Evolutionary conservation across 37 sponge, comb jelly and placozoan species (phyloP), one percentile per base, ranked within the genome.

Genomic region (Axinella damicornis): DNA sequence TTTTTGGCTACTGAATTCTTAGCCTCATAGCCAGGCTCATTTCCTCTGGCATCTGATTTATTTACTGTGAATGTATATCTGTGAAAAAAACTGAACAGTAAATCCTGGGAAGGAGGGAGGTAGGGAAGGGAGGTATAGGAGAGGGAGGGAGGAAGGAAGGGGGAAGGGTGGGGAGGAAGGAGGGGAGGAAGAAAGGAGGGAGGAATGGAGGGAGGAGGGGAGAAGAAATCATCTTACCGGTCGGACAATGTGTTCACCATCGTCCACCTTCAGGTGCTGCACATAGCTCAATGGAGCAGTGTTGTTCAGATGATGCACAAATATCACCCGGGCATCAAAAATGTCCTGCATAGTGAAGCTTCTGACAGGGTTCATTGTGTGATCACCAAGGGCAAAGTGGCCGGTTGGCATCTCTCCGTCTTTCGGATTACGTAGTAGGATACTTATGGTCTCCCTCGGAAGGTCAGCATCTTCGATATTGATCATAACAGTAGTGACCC

Each of bases 381-480:
- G 38, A 38, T 69, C 20, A 16, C 72, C 15, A 15, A 77, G 39
- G 38, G 61, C 78, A 78, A 86, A 71, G 28, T 35, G 53, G 31
- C 86, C 78, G 39, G 38, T 74, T 4, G 64, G 74, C 34, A 24
- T 46, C 14, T 20, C 55, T 2, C 30, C 57, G 0, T 12, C 15
- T 65, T 17, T 5, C 14, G 34, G n/a, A 40, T 62, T 57, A 38
- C 13, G 63, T 61, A 27, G 31, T 38, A 17, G 0, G 46, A 46
- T 46, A 9, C 9, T 53, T 19, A 90, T 67, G 9, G 28, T 73
- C 19, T 73, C 66, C 19, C 31, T 37, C 12, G 90, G 90, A 4
- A 55, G 28, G 62, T 90, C 90, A 6, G 0, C 27, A 64, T 90
- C 90, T 2, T 46, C 27, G 18, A 80, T 65, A 22, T 66, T 65